A percentile compares a stretch with the other conserved stretches of the same genome.
Conservation (phyloP, 2,797 vertebrate genomes). For the Chelonia mydas region DNA sequence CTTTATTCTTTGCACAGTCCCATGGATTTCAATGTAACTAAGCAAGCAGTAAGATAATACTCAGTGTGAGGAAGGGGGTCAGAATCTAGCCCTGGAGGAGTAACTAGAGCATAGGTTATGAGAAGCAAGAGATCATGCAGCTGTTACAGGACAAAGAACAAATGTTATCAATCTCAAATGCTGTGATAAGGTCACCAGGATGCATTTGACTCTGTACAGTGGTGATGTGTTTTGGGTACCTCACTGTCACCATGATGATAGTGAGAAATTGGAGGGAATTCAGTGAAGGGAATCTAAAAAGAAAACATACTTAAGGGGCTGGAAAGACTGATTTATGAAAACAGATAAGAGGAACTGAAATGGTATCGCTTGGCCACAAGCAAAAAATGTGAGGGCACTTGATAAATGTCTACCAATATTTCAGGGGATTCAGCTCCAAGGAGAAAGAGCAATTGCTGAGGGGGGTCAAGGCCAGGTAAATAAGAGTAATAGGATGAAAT, state of each 20-base stretch:
- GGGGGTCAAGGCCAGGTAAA: not conserved
- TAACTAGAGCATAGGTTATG: too few species aligned
- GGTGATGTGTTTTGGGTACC: not conserved
- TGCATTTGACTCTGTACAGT: not conserved
- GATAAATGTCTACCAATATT: not conserved
- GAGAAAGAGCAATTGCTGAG: not conserved
- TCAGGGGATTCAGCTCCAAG: not conserved
- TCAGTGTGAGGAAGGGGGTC: not conserved
- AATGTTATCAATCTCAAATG: not conserved
- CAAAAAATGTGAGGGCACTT: not conserved
- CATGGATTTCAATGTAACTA: not conserved
- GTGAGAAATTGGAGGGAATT: not conserved
- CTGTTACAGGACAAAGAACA: not conserved
- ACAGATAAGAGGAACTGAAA: not conserved
- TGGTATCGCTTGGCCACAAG: not conserved
- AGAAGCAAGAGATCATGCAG: not conserved
- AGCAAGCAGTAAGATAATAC: not conserved
- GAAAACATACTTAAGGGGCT: not conserved
- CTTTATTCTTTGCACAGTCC: not conserved
- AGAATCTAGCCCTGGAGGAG: not conserved
- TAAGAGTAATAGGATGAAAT: too few species aligned
- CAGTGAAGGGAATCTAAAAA: not conserved
- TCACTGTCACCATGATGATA: not conserved
- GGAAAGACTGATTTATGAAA: not conserved
- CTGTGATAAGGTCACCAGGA: not conserved